A percentile compares a stretch with the other conserved stretches of the same genome.
phyloP scores from a whole-genome alignment of 2,888 invertebrate genomes.

The Lathronympha strigana region DNA sequence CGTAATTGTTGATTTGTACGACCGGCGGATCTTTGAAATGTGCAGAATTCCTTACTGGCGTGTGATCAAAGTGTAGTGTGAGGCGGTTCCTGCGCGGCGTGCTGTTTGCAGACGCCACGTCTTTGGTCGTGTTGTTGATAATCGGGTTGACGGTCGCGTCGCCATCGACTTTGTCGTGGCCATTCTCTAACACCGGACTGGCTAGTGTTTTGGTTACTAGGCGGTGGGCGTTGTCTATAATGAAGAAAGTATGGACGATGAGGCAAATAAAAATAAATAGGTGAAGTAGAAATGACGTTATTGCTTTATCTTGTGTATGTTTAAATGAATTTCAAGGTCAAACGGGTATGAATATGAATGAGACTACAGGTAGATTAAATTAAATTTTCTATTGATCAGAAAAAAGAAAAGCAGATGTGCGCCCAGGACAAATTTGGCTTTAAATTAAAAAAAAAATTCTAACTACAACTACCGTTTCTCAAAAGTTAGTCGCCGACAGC shows the following conservation, averaged over 20 bases:
- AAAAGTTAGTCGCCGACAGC: neutral
- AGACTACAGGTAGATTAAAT: neutral
- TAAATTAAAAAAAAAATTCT: neutral
- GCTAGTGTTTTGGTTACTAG: slow-evolving; percentile 74
- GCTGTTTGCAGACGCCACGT: slow-evolving; percentile 66
- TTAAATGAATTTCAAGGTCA: neutral
- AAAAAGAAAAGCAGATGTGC: no score
- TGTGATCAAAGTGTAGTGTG: slow-evolving; percentile 89
- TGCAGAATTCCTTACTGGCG: slow-evolving; percentile 87
- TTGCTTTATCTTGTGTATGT: neutral
- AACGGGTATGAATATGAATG: neutral
- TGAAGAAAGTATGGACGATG: slow-evolving; percentile 12
- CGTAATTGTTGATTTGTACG: slow-evolving; percentile 60
- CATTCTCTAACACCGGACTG: slow-evolving; percentile 69
- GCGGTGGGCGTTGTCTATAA: slow-evolving; percentile 92
- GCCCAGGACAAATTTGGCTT: neutral
- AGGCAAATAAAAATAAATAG: neutral
- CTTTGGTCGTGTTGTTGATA: slow-evolving; percentile 58
- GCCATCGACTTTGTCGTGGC: slow-evolving; percentile 69
- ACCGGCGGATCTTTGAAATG: slow-evolving; percentile 89
- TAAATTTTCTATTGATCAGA: no score
- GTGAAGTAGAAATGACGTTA: neutral
- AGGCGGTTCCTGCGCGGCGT: slow-evolving; percentile 87
- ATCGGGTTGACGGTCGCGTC: slow-evolving; percentile 56
- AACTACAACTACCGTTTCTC: neutral